Conservation (phyloP, 2,888 invertebrate genomes). For the Athrips mouffetella region DNA sequence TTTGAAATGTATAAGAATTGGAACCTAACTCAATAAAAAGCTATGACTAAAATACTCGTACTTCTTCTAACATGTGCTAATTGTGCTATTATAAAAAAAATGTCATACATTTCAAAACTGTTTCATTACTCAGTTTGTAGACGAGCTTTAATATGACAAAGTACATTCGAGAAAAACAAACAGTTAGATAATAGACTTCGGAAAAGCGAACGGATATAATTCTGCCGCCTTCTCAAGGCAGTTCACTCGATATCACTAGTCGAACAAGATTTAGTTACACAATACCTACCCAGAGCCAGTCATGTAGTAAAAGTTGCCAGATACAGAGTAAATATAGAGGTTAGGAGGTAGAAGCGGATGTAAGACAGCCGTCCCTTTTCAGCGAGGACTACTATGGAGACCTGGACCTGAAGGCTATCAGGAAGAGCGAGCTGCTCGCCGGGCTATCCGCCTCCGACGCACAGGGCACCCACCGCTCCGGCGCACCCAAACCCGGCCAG, state of each 20-base stretch:
- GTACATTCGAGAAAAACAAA: constrained; percentile 43
- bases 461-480: constrained; percentile 58
- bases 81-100: no score
- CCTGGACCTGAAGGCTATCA: constrained; percentile 95
- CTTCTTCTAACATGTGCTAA: no score
- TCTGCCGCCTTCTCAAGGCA: constrained; percentile 66
- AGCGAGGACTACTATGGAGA: constrained; percentile 98
- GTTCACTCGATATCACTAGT: constrained; percentile 57
- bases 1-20: no score
- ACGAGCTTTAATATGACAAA: no score
- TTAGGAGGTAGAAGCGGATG: constrained; percentile 53
- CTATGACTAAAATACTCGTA: no score
- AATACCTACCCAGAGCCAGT: constrained; percentile 55
- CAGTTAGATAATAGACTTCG: constrained; percentile 48
- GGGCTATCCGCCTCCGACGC: constrained; percentile 82
- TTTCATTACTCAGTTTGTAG: no score
- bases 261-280: constrained; percentile 64
- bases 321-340: constrained; percentile 40
- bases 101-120: no score
- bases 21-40: not conserved
- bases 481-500: constrained; percentile 55
- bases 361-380: constrained; percentile 72
- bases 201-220: constrained; percentile 64
- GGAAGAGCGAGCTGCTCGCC: constrained; percentile 93
- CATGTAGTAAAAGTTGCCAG: constrained; percentile 53